Evolutionary conservation across 2,797 vertebrate genomes (phyloP).

Genomic region (Tamandua tetradactyla): DNA sequence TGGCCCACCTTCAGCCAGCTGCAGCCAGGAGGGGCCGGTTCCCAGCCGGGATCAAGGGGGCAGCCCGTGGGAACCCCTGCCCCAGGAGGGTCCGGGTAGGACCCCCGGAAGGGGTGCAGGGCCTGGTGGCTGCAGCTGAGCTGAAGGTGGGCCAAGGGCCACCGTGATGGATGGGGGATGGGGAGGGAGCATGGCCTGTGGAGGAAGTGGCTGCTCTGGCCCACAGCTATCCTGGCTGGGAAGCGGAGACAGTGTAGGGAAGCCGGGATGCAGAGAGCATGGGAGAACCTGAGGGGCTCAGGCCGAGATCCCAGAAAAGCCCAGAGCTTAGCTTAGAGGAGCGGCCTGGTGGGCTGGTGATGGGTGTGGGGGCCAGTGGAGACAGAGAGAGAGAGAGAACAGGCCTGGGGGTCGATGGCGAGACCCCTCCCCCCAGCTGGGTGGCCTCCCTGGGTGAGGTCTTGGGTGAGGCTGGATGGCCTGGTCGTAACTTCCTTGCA

Average conservation of each 20-base stretch:
- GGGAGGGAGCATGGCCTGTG: too few species aligned
- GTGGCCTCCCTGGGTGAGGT: background rate
- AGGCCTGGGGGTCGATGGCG: background rate
- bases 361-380: background rate
- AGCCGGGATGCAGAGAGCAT: too few species aligned
- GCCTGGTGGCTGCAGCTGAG: background rate
- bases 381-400: background rate
- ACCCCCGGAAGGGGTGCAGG: background rate
- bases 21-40: background rate
- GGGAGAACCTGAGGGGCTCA: background rate
- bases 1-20: background rate
- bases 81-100: background rate
- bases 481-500: background rate
- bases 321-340: background rate
- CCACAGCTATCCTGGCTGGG: background rate
- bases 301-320: background rate
- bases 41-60: background rate
- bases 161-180: background rate
- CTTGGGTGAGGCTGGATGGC: background rate
- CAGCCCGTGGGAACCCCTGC: background rate
- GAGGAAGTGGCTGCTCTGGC: background rate
- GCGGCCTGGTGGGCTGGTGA: background rate
- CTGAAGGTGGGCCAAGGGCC: too few species aligned
- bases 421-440: background rate
- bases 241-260: background rate